Conservation (phyloP, 2,113 vertebrate genomes). For the Crotophaga sulcirostris region DNA sequence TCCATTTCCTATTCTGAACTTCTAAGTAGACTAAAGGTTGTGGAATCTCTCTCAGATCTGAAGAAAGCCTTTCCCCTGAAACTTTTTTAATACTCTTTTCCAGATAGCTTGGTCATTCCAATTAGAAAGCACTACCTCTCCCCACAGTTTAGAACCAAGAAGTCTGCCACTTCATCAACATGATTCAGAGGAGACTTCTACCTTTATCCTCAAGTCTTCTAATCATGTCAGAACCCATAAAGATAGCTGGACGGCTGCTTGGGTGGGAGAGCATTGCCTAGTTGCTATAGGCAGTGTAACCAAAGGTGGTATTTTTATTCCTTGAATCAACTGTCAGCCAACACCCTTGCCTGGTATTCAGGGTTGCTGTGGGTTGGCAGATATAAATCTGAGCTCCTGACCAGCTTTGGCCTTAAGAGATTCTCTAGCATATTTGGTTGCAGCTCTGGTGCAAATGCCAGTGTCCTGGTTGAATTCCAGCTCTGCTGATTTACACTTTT, state of each 20-base stretch:
- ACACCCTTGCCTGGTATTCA: conserved; percentile 61
- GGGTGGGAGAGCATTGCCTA: not conserved
- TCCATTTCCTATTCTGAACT: not conserved
- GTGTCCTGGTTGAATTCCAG: not conserved
- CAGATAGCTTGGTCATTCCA: not conserved
- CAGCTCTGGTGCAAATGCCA: not conserved
- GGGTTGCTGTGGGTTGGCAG: conserved; percentile 35
- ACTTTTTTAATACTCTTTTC: not conserved
- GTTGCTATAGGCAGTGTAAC: conserved; percentile 52
- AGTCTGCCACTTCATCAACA: not conserved
- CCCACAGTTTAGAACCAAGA: not conserved
- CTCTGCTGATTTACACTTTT: not conserved
- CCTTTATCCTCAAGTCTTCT: not conserved
- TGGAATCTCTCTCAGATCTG: not conserved
- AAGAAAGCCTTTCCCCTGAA: not conserved
- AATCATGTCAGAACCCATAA: not conserved
- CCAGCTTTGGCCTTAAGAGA: conserved; percentile 48
- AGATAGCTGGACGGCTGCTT: not conserved
- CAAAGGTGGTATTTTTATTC: conserved; percentile 49
- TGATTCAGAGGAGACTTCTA: conserved; percentile 20
- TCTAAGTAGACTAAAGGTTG: not conserved
- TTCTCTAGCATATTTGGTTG: not conserved
- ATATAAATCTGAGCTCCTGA: conserved; percentile 60
- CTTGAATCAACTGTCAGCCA: conserved; percentile 35
- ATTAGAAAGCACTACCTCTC: not conserved